These are phyloP conservation scores for Heliconius charithonia DNA, from an alignment of 2,888 invertebrate species.

Conservation along the genomic window DNA sequence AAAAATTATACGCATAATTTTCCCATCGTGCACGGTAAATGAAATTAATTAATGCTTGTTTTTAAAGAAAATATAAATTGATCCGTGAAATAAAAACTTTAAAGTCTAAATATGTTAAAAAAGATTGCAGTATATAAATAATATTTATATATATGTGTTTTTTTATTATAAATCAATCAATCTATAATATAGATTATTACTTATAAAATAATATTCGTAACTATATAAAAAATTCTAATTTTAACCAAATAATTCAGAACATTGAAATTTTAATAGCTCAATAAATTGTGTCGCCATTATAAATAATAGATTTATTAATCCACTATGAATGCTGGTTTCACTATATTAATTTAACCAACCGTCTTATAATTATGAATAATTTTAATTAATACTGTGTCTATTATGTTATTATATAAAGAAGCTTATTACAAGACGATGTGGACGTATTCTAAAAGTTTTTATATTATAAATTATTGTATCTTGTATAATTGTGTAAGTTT, in stretches of 20 bases:
- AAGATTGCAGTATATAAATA: too few species aligned
- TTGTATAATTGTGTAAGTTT: neutral
- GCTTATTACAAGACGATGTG: neutral
- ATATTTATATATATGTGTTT: too few species aligned
- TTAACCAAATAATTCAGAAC: neutral
- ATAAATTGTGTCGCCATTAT: neutral
- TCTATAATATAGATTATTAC: too few species aligned
- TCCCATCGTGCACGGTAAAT: too few species aligned
- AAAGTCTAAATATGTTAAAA: too few species aligned
- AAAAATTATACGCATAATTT: too few species aligned
- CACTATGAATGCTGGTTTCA: neutral
- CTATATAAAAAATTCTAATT: neutral
- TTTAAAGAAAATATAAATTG: too few species aligned
- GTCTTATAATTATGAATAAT: neutral
- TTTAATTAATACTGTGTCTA: neutral
- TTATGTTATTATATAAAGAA: conserved; percentile 9
- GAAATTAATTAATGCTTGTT: too few species aligned
- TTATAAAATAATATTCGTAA: neutral
- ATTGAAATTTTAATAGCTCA: neutral
- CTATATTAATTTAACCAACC: neutral
- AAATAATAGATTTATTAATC: conserved; percentile 3
- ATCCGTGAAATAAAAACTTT: too few species aligned
- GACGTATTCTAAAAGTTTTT: neutral
- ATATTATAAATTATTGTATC: neutral
- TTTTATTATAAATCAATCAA: neutral